Evolutionary conservation across 2,888 invertebrate genomes (phyloP), one percentile per base, ranked within the genome.

Genomic region (Noctuana brunneofusca): DNA sequence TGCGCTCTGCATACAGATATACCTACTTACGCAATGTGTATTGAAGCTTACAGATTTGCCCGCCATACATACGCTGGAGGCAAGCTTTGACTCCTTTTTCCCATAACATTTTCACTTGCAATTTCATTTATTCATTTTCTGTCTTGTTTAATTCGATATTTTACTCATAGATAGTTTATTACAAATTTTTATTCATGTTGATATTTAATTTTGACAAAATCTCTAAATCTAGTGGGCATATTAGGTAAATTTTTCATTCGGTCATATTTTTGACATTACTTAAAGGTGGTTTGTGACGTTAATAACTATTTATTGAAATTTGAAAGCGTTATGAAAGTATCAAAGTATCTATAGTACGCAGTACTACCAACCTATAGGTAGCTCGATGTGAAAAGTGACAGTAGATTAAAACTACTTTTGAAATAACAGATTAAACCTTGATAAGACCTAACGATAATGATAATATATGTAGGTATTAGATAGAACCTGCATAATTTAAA

Each of bases 1-100:
- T n/a, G n/a, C 38, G 3, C 2, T n/a, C 38, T 27, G 8, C 18
- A 12, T 24, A 24, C 16, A 56, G 9, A n/a, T 16, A 0, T 27
- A 0, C 9, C 20, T 68, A 83, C 86, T 85, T 64, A 87, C 87
- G 75, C 79, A 81, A 65, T 75, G 71, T 68, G 83, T 74, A 66
- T 81, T 78, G 69, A 84, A 85, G 81, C 76, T 86, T 72, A 86
- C 83, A 76, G 78, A 72, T 78, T 83, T 87, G 70, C 75, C 80
- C 82, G 84, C 88, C 89, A 89, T 89, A 69, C 81, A 81, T 71
- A 52, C 71, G 72, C 65, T 65, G 67, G 65, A 70, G 75, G 75
- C 73, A 69, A 71, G 66, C 58, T 74, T 60, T 53, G 63, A 62
- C 50, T 66, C 64, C 65, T 63, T 67, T 71, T 72, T 65, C 71